Conservation (phyloP, 1,140 invertebrate genomes). For the Antheraea pernyi region DNA sequence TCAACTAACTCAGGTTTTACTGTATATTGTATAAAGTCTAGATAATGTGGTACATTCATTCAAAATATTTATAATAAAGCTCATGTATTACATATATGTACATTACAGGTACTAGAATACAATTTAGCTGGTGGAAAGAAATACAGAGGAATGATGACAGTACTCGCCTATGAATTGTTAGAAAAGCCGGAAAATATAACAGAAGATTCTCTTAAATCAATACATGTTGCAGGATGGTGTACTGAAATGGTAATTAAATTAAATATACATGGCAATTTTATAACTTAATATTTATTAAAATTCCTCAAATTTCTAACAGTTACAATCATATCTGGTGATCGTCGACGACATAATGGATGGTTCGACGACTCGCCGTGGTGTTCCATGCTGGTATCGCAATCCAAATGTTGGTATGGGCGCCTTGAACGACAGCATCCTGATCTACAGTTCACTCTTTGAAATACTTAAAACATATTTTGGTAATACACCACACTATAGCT, state of each 20-base stretch:
- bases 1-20: no score
- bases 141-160: constrained; percentile 87
- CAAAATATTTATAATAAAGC: no score
- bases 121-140: constrained; percentile 86
- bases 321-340: constrained; percentile 92
- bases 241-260: constrained; percentile 89
- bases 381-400: constrained; percentile 93
- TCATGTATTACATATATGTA: neutral
- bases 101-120: constrained; percentile 83
- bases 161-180: constrained; percentile 88
- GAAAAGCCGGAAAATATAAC: constrained; percentile 80
- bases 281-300: no score
- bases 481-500: constrained; percentile 40
- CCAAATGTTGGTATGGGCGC: constrained; percentile 90
- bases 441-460: constrained; percentile 81
- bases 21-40: no score
- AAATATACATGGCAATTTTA: no score
- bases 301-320: constrained; percentile 57
- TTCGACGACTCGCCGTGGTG: constrained; percentile 88
- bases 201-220: constrained; percentile 86
- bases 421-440: constrained; percentile 88
- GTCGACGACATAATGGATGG: constrained; percentile 96
- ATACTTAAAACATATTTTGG: constrained; percentile 87
- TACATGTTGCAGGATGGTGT: constrained; percentile 94
- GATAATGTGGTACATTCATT: no score